phyloP scores from a whole-genome alignment of 2,113 vertebrate species.

The Aphyosemion australe region DNA sequence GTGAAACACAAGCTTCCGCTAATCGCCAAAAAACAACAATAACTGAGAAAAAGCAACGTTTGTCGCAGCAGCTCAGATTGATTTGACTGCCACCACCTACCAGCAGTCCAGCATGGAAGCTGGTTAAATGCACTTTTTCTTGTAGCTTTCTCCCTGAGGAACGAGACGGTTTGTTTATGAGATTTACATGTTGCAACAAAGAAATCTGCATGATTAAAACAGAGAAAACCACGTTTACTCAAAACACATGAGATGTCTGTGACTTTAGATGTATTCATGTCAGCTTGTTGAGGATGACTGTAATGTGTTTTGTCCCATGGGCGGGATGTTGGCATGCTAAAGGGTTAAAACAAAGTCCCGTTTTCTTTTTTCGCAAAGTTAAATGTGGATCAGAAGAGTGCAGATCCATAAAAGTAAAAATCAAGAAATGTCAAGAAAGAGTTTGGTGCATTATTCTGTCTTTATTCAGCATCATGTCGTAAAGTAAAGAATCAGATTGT shows the following conservation, averaged over 20 bases:
- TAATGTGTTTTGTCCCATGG: too few relatives aligned
- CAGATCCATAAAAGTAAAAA: too few relatives aligned
- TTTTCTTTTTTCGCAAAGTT: too few relatives aligned
- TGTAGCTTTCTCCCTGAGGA: slow-evolving; percentile 4
- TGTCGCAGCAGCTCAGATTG: slow-evolving; percentile 26
- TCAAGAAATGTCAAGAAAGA: too few relatives aligned
- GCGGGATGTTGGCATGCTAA: too few relatives aligned
- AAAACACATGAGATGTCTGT: not conserved
- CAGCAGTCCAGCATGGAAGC: slow-evolving; percentile 11
- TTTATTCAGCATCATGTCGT: too few relatives aligned
- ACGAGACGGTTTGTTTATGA: not conserved
- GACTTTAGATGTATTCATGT: not conserved
- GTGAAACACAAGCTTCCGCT: slow-evolving; percentile 15
- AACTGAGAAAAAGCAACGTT: slow-evolving; percentile 32
- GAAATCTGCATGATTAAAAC: not conserved
- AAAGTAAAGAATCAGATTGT: too few relatives aligned
- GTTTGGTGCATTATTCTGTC: too few relatives aligned
- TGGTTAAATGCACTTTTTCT: slow-evolving; percentile 5
- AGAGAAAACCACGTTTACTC: not conserved
- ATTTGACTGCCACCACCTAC: slow-evolving; percentile 19
- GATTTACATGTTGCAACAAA: not conserved
- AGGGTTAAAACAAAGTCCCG: too few relatives aligned
- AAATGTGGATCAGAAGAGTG: too few relatives aligned
- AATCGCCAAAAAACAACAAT: slow-evolving; percentile 29
- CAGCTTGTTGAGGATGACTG: too few relatives aligned